Conservation (phyloP, 2,113 vertebrate genomes). For the Sinocyclocheilus anshuiensis region DNA sequence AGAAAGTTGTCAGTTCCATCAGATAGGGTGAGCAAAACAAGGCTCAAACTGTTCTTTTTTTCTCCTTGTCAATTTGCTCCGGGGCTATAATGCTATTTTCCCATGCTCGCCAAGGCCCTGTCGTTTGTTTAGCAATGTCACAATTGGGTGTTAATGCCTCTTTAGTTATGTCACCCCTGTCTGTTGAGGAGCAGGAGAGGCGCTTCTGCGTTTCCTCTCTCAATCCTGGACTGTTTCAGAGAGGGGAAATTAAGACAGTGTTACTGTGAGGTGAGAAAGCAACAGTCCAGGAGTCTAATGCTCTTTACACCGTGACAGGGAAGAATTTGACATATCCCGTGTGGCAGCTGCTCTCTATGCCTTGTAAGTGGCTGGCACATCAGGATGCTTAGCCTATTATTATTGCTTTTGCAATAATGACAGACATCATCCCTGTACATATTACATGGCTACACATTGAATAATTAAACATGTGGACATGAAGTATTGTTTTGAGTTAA, state of each 20-base stretch:
- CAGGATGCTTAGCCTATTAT: neutral
- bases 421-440: neutral
- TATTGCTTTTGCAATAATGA: neutral
- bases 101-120: slow-evolving; percentile 66
- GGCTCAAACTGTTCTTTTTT: slow-evolving; percentile 65
- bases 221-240: slow-evolving; percentile 42
- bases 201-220: slow-evolving; percentile 38
- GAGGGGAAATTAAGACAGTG: slow-evolving; percentile 36
- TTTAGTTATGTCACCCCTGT: slow-evolving; percentile 70
- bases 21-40: slow-evolving; percentile 62
- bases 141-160: slow-evolving; percentile 71
- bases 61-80: slow-evolving; percentile 58
- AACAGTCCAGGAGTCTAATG: slow-evolving; percentile 36
- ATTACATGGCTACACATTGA: neutral
- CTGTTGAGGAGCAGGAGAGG: slow-evolving; percentile 51
- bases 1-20: slow-evolving; percentile 68
- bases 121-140: slow-evolving; percentile 66
- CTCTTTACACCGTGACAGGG: slow-evolving; percentile 19
- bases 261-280: slow-evolving; percentile 47
- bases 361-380: neutral
- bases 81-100: slow-evolving; percentile 68
- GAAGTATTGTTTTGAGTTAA: neutral
- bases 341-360: neutral
- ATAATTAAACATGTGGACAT: neutral
- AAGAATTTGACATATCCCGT: slow-evolving; percentile 28